Base-by-base conservation (phyloP, 2,113 vertebrate species). In the Piliocolobus tephrosceles region DNA sequence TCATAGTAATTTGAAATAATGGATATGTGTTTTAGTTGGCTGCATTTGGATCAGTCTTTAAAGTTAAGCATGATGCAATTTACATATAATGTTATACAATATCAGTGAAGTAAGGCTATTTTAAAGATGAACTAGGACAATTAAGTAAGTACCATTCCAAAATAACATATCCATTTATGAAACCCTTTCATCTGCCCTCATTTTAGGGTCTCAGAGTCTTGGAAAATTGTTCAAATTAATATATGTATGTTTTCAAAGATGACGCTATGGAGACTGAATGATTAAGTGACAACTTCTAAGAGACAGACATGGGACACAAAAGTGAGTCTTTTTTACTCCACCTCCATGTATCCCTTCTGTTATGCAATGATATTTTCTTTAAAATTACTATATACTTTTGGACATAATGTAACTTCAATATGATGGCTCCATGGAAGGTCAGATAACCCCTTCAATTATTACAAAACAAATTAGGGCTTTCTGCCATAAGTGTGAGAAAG, bases 381-480 rank as follows among this genome's bases (percentile, higher is more conserved):
- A 81, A 80, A n/a, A 4, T 68, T 40, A 22, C 18, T n/a, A 6
- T n/a, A 76, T 18, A 72, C 78, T 52, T 75, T 25, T 43, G 12
- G 76, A 61, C 7, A 14, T 25, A 76, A 90, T 55, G 17, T 70
- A 92, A 70, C 57, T 45, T 83, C 57, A n/a, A 2, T 92, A 43
- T 45, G 0, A 52, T 55, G 30, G 11, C 27, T 96, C n/a, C 68
- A 30, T 25, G 23, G 30, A 75, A 88, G 9, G 73, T 84, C 1
- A 78, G 58, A n/a, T 32, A 78, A 55, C 3, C 7, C n/a, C 35
- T 94, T 95, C 27, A 95, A 70, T 89, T 79, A 84, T 30, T 87
- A 50, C 43, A 89, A 97, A 94, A 91, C 84, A 95, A 83, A 45
- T 95, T 61, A 90, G 8, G 76, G 38, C 50, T 93, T 91, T 80